These are phyloP conservation scores for Eupsilia transversa DNA, from an alignment of 2,888 invertebrate species.

Conservation along the genomic window DNA sequence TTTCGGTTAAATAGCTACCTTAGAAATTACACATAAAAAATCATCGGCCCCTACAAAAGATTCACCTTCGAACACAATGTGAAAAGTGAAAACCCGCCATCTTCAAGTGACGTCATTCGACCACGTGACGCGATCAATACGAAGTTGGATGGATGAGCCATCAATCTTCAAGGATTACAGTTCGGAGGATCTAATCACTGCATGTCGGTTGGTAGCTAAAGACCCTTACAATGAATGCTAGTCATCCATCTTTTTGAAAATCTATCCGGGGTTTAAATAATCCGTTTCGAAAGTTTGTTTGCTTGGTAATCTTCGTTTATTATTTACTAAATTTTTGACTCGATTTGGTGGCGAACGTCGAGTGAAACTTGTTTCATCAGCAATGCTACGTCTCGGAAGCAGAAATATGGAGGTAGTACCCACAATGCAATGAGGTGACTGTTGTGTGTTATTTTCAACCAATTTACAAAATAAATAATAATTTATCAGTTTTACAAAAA, in stretches of 20 bases:
- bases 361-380: not conserved
- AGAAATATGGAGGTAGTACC: too few species aligned
- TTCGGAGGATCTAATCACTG: constrained; percentile 54
- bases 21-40: too few species aligned
- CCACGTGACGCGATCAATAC: constrained; percentile 52
- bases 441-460: too few species aligned
- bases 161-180: constrained; percentile 60
- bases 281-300: not conserved
- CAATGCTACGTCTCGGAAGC: too few species aligned
- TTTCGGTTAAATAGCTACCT: too few species aligned
- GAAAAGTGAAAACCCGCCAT: constrained; percentile 8
- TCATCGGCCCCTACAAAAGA: too few species aligned
- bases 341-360: not conserved
- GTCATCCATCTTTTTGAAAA: constrained; percentile 45
- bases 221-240: constrained; percentile 38
- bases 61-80: too few species aligned
- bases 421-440: too few species aligned
- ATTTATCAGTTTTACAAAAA: too few species aligned
- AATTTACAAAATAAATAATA: too few species aligned
- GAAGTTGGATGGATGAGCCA: constrained; percentile 43
- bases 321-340: not conserved
- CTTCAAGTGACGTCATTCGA: constrained; percentile 37
- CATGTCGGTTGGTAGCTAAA: constrained; percentile 30
- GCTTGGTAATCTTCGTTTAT: not conserved
- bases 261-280: constrained; percentile 18